A percentile compares a stretch with the other conserved stretches of the same genome.
phyloP scores from a whole-genome alignment of 2,113 vertebrate species.

The Nycticryphes semicollaris region DNA sequence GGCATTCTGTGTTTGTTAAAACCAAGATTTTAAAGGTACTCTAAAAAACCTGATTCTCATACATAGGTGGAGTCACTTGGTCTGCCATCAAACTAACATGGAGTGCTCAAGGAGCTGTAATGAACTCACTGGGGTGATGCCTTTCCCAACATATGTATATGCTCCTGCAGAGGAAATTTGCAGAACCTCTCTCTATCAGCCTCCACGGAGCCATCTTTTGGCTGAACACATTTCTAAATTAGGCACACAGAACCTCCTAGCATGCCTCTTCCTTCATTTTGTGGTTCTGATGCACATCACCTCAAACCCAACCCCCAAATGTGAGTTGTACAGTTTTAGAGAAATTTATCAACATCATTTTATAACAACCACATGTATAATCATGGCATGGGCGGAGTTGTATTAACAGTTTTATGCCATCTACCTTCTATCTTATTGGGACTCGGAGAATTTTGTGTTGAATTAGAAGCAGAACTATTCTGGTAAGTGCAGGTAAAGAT shows the following conservation, averaged over 20 bases:
- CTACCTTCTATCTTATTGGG: background rate
- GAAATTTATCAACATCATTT: conserved; percentile 2
- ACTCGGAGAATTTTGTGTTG: background rate
- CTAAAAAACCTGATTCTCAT: background rate
- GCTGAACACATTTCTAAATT: background rate
- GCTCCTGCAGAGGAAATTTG: background rate
- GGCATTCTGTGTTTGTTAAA: background rate
- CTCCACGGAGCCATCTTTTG: background rate
- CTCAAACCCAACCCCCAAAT: conserved; percentile 23
- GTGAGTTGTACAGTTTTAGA: background rate
- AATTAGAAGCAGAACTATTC: background rate
- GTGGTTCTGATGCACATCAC: background rate
- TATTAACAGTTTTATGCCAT: background rate
- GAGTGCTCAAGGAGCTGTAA: background rate
- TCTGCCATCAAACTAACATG: background rate
- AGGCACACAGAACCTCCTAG: background rate
- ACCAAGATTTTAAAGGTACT: background rate
- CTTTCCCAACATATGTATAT: background rate
- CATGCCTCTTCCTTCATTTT: background rate
- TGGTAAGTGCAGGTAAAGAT: background rate
- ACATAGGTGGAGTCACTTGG: background rate
- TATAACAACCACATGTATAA: conserved; percentile 5
- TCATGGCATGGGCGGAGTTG: background rate
- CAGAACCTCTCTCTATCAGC: background rate
- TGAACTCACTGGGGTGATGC: background rate